Conservation (phyloP, 1,140 invertebrate genomes). For the Aphelenchoides fujianensis region DNA sequence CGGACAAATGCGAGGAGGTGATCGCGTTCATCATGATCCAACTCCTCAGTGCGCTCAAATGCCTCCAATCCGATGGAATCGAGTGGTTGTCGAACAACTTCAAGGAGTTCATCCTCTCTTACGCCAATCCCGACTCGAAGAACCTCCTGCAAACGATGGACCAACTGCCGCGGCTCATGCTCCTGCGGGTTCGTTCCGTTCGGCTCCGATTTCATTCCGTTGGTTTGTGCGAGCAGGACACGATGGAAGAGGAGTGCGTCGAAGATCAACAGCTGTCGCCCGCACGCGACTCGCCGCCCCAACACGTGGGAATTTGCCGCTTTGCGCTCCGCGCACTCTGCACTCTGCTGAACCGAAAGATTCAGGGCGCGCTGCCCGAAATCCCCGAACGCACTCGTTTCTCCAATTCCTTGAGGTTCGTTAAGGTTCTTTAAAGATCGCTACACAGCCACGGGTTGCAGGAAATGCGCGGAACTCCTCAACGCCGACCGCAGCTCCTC, state of each 20-base stretch:
- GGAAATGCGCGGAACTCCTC: conserved; percentile 46
- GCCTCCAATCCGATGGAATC: conserved; percentile 77
- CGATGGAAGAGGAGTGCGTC: conserved; percentile 42
- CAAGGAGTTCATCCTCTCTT: conserved; percentile 68
- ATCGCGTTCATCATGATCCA: conserved; percentile 75
- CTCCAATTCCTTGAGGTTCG: conserved; percentile 36
- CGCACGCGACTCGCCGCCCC: neutral
- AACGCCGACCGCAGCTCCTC: conserved; percentile 55
- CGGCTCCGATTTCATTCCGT: neutral
- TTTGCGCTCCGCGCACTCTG: conserved; percentile 73
- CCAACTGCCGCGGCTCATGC: conserved; percentile 69
- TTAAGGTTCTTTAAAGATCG: too few species aligned
- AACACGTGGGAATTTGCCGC: conserved; percentile 69
- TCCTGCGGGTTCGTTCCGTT: conserved; percentile 65
- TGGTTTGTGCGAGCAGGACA: conserved; percentile 63
- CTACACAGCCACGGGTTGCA: too few species aligned
- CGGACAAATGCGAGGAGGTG: conserved; percentile 61
- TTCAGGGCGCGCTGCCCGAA: conserved; percentile 31
- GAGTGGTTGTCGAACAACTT: conserved; percentile 73
- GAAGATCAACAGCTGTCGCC: conserved; percentile 28
- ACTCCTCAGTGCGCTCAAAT: conserved; percentile 75
- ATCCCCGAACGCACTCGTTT: conserved; percentile 38
- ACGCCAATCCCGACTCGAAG: conserved; percentile 69
- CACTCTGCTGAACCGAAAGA: conserved; percentile 68
- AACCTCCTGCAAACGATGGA: conserved; percentile 46